Conservation (phyloP, 2,113 vertebrate genomes). For the Kryptolebias marmoratus region DNA sequence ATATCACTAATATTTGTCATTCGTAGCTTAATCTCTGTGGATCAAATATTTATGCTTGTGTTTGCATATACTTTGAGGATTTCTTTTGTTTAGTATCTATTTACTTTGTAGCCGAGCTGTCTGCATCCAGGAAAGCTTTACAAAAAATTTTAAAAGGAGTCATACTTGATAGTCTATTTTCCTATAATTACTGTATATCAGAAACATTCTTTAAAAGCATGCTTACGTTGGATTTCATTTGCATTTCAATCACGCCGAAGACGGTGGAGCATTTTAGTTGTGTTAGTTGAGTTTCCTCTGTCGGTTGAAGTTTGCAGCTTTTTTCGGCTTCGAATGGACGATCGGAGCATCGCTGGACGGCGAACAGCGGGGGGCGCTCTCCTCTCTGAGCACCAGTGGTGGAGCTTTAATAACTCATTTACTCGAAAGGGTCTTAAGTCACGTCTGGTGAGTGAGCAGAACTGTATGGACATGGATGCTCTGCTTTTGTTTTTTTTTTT, state of each 20-base stretch:
- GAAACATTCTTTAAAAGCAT: slow-evolving; percentile 83
- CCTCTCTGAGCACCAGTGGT: neutral
- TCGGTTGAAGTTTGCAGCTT: slow-evolving; percentile 57
- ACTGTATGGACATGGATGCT: slow-evolving; percentile 50
- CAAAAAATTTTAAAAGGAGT: slow-evolving; percentile 79
- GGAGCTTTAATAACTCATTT: slow-evolving; percentile 55
- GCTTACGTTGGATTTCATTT: slow-evolving; percentile 81
- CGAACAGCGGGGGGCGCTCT: slow-evolving; percentile 58
- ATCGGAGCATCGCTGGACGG: slow-evolving; percentile 42
- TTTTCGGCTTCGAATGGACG: slow-evolving; percentile 10
- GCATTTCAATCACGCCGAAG: slow-evolving; percentile 72
- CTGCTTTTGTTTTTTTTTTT: slow-evolving; percentile 50
- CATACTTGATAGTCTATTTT: slow-evolving; percentile 83
- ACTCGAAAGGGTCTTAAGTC: slow-evolving; percentile 11
- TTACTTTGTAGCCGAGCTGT: slow-evolving; percentile 81
- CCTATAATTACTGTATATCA: slow-evolving; percentile 83
- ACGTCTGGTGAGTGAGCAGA: slow-evolving; percentile 28
- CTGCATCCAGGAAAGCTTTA: slow-evolving; percentile 83
- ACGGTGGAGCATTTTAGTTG: slow-evolving; percentile 74
- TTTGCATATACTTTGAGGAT: slow-evolving; percentile 84
- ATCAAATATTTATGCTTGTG: slow-evolving; percentile 87
- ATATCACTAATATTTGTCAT: slow-evolving; percentile 85
- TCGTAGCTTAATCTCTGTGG: slow-evolving; percentile 84
- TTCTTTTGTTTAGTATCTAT: slow-evolving; percentile 83
- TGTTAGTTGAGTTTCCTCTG: slow-evolving; percentile 63